Base-by-base conservation (phyloP, 2,113 vertebrate species). In the Serranochromis macrocephalus region DNA sequence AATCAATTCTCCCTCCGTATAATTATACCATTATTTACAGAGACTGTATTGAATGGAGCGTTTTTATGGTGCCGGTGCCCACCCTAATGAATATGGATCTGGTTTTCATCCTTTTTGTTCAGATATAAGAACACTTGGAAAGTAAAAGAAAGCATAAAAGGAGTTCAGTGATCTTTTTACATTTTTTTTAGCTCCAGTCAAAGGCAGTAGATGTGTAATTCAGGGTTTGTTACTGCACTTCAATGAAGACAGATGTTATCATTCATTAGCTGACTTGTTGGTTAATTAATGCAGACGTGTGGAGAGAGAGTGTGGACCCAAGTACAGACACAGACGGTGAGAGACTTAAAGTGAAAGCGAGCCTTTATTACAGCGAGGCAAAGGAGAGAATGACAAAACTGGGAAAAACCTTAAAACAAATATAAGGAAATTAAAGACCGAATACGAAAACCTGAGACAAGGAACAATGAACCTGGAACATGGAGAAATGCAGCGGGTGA, bases 1-100 rank as follows among this genome's bases (percentile, higher is more conserved):
- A 94, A 96, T 96, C 95, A 92, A 95, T 95, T 84, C 83, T 73
- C 40, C 57, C 88, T 71, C 86, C 88, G 82, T 93, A 87, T 95
- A 95, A 96, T 95, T 95, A 92, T 93, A 82, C 88, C 87, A 93
- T 96, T 75, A 94, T 94, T 95, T 96, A 94, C 85, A 57, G 36
- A 85, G 90, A 93, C 92, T 57, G 85, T 83, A 92, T 94, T 75
- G 87, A 87, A 88, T 81, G 61, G 36, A 86, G 63, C 21, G 54
- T 31, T 87, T 94, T 92, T 94, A 93, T 93, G 86, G 87, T 86
- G 83, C 57, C 53, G 36, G 90, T 51, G 36, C 86, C 82, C 81
- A 57, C 68, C 54, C n/a, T 84, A 61, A 79, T 85, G 91, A 82
- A 86, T 91, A 92, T 87, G 63, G 86, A 84, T 84, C 55, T 68